Evolutionary conservation across 2,113 vertebrate species (phyloP).

Genomic region (Seriola quinqueradiata): DNA sequence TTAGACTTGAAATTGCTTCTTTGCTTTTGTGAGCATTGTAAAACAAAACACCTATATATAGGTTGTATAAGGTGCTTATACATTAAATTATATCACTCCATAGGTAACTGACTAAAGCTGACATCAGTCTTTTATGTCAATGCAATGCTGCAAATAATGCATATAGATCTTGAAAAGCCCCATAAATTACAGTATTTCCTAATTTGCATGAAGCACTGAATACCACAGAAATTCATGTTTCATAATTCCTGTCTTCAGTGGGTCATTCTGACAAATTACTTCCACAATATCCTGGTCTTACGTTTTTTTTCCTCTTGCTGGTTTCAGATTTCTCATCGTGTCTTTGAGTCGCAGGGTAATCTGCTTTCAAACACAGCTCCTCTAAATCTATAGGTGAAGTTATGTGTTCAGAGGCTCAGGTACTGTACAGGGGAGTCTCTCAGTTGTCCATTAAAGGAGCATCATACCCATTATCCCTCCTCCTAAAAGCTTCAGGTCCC

Average conservation of each 20-base stretch:
- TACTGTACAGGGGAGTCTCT: background rate
- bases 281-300: background rate
- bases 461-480: constrained; percentile 8
- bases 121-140: no score
- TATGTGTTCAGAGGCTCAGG: constrained; percentile 13
- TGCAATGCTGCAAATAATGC: no score
- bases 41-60: no score
- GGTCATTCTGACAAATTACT: background rate
- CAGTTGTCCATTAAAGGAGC: constrained; percentile 32
- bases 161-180: no score
- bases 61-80: no score
- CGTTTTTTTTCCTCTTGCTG: background rate
- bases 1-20: no score
- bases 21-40: no score
- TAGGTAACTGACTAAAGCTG: no score
- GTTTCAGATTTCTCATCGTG: background rate
- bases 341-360: background rate
- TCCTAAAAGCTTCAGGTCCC: background rate
- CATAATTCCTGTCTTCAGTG: background rate
- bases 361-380: background rate
- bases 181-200: no score
- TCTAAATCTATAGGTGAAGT: background rate
- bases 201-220: no score
- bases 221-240: background rate
- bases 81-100: no score